These are phyloP conservation scores for Poliocrania exsul DNA, from an alignment of 2,797 vertebrate species.

Conservation along the genomic window DNA sequence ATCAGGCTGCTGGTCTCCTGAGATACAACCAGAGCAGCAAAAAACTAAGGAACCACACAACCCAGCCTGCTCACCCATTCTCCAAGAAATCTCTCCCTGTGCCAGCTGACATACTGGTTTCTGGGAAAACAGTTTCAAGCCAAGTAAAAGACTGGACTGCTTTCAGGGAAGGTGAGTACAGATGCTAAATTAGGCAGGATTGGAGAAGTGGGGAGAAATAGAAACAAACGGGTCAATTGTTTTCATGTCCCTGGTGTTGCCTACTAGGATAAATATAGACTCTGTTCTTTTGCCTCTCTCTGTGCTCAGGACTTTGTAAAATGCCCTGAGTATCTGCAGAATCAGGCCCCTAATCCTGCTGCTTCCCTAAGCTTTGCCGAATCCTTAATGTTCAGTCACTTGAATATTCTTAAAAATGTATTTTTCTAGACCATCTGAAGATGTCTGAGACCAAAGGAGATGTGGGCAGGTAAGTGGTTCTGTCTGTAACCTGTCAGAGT, in stretches of 20 bases:
- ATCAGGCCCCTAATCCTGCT: background rate
- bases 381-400: background rate
- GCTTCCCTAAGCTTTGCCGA: background rate
- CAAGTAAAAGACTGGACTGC: constrained; percentile 14
- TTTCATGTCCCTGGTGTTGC: constrained; percentile 22
- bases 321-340: background rate
- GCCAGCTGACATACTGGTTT: background rate
- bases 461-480: background rate
- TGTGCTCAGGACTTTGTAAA: background rate
- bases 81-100: background rate
- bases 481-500: background rate
- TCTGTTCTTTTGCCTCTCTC: background rate
- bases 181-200: constrained; percentile 47
- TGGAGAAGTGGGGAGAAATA: constrained; percentile 51
- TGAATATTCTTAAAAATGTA: background rate
- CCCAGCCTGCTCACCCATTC: background rate
- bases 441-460: background rate
- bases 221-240: constrained; percentile 66
- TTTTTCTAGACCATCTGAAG: background rate
- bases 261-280: constrained; percentile 41
- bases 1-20: constrained; percentile 21
- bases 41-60: background rate
- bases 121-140: constrained; percentile 20
- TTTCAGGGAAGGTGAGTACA: constrained; percentile 41
- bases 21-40: background rate